Conservation (phyloP, 2,888 invertebrate genomes). For the Ametastegia equiseti region DNA sequence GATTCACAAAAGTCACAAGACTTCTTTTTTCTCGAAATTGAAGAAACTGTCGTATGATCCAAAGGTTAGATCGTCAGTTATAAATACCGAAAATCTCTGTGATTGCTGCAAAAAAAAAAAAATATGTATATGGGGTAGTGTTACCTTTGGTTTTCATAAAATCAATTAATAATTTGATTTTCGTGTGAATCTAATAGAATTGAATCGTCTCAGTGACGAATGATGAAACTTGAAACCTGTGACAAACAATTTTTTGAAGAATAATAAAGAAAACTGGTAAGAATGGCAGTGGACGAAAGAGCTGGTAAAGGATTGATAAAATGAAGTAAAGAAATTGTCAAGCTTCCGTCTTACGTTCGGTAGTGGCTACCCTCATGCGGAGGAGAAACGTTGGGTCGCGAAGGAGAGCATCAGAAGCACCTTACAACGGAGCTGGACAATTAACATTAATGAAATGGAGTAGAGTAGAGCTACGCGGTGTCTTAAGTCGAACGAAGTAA, state of each 20-base stretch:
- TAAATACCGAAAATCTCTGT: no score
- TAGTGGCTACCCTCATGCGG: conserved; percentile 10
- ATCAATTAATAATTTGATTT: no score
- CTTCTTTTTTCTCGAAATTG: no score
- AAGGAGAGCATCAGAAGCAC: conserved; percentile 42
- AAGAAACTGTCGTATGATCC: no score
- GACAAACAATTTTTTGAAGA: not conserved
- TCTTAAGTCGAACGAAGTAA: conserved; percentile 52
- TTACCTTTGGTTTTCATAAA: no score
- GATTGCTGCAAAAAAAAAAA: no score
- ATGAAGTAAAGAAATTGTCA: not conserved
- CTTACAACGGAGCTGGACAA: conserved; percentile 60
- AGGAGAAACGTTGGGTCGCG: conserved; percentile 25
- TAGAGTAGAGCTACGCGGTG: conserved; percentile 62
- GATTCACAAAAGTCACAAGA: no score
- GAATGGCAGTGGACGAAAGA: not conserved
- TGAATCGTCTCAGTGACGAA: no score
- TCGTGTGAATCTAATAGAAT: no score
- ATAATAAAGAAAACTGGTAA: not conserved
- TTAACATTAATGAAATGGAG: conserved; percentile 71
- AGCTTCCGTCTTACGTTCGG: conserved; percentile 13
- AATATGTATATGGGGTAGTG: no score
- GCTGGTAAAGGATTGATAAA: not conserved
- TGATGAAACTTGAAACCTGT: no score
- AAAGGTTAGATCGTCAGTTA: no score